Evolutionary conservation across 2,888 invertebrate species (phyloP).

Genomic region (Teleogryllus oceanicus): DNA sequence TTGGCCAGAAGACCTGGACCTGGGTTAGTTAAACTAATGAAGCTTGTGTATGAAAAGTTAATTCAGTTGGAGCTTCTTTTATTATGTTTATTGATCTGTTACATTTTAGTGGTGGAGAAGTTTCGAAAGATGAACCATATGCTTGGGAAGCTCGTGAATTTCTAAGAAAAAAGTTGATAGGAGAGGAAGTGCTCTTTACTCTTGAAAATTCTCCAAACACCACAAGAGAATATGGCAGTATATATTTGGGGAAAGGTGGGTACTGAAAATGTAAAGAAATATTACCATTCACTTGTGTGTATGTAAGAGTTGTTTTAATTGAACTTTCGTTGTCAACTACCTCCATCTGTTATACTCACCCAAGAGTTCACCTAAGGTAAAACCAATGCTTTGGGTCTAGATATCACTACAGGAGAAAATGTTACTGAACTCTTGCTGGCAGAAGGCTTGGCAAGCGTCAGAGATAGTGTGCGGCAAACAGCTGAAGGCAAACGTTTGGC

Average conservation of each 20-base stretch:
- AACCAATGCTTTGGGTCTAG: slow-evolving; percentile 22
- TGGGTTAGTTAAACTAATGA: slow-evolving; percentile 22
- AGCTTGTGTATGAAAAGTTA: not conserved
- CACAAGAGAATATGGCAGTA: slow-evolving; percentile 81
- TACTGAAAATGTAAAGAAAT: not conserved
- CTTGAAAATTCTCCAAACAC: slow-evolving; percentile 67
- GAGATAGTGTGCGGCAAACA: slow-evolving; percentile 59
- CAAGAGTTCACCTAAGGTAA: no score
- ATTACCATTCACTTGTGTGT: not conserved
- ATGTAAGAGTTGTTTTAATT: no score
- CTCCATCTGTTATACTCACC: slow-evolving; percentile 32
- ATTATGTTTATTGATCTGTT: slow-evolving; percentile 24
- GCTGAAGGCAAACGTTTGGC: slow-evolving; percentile 67
- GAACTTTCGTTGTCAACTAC: slow-evolving; percentile 29
- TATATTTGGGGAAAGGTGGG: slow-evolving; percentile 79
- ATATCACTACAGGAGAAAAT: slow-evolving; percentile 73
- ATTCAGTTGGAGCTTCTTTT: not conserved
- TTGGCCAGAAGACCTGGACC: slow-evolving; percentile 64
- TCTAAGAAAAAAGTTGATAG: slow-evolving; percentile 85
- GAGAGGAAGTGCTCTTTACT: slow-evolving; percentile 82
- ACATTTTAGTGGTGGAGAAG: slow-evolving; percentile 58
- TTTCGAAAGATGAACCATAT: slow-evolving; percentile 82
- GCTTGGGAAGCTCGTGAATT: slow-evolving; percentile 98
- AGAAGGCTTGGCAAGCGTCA: slow-evolving; percentile 84
- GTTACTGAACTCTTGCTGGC: slow-evolving; percentile 81